phyloP scores from a whole-genome alignment of 2,113 vertebrate genomes.

The Anhinga anhinga region DNA sequence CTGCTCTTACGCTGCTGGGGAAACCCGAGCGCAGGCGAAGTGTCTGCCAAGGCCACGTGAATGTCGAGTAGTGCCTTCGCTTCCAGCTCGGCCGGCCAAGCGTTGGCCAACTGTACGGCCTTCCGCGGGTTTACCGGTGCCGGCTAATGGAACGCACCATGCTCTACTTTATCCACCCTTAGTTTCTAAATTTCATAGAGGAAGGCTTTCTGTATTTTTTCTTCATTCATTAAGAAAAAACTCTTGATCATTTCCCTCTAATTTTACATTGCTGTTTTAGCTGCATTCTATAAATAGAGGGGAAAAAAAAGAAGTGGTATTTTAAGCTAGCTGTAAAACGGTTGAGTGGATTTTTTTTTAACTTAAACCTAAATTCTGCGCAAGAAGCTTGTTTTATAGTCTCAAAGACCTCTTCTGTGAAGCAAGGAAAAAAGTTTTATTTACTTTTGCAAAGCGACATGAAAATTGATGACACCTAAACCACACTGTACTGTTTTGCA shows the following conservation, averaged over 20 bases:
- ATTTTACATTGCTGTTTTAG: not conserved
- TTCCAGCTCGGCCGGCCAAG: not conserved
- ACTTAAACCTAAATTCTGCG: not conserved
- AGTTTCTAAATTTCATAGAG: not conserved
- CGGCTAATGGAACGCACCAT: accelerated
- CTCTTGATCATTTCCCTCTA: not conserved
- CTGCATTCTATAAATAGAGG: not conserved
- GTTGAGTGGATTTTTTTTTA: not conserved
- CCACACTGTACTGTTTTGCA: too few species aligned
- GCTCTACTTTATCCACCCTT: not conserved
- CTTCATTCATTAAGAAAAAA: not conserved
- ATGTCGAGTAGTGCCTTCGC: accelerated
- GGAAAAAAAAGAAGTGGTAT: not conserved
- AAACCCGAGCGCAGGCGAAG: accelerated
- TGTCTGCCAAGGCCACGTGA: not conserved
- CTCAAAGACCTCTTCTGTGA: not conserved
- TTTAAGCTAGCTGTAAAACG: not conserved
- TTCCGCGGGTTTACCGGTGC: accelerated
- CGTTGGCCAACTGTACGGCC: accelerated
- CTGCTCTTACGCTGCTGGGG: not conserved
- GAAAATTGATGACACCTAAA: not conserved
- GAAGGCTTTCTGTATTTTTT: not conserved
- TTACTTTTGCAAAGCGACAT: not conserved
- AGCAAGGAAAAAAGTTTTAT: not conserved
- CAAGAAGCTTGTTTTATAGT: not conserved